Percentiles rank a stretch among this genome's conserved stretches.
These are phyloP conservation scores for Boloria selene DNA, from an alignment of 2,888 invertebrate genomes.

Conservation along the genomic window DNA sequence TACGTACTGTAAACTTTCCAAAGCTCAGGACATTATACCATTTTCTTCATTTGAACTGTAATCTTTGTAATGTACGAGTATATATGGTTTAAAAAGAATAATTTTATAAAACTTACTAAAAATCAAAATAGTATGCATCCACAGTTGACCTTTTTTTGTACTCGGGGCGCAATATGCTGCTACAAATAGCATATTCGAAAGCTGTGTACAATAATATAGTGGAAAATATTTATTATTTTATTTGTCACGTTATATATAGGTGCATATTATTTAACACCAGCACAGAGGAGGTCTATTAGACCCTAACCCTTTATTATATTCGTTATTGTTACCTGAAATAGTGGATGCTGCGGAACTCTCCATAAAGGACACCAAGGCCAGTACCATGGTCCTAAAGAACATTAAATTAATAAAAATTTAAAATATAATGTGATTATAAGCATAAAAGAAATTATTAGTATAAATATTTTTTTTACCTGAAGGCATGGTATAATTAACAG, in stretches of 20 bases:
- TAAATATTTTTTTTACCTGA: slow-evolving; percentile 54
- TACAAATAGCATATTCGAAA: slow-evolving; percentile 90
- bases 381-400: slow-evolving; percentile 78
- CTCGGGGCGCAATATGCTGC: slow-evolving; percentile 91
- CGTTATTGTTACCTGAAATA: slow-evolving; percentile 68
- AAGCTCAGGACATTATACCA: too few species aligned
- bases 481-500: slow-evolving; percentile 74
- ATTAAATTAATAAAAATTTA: slow-evolving; percentile 27
- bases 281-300: background rate
- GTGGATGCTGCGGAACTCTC: slow-evolving; percentile 88
- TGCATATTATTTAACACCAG: background rate
- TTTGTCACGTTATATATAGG: background rate
- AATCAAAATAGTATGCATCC: slow-evolving; percentile 91
- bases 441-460: background rate
- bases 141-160: slow-evolving; percentile 89
- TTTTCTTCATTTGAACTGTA: background rate
- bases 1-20: too few species aligned
- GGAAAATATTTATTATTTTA: background rate
- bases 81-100: background rate
- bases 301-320: background rate
- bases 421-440: background rate
- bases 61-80: background rate
- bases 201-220: slow-evolving; percentile 77
- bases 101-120: slow-evolving; percentile 81
- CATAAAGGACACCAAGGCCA: slow-evolving; percentile 88